Evolutionary conservation across 2,888 invertebrate species (phyloP), one percentile per base, ranked within the genome.

Genomic region (Meteorus cinctellus): DNA sequence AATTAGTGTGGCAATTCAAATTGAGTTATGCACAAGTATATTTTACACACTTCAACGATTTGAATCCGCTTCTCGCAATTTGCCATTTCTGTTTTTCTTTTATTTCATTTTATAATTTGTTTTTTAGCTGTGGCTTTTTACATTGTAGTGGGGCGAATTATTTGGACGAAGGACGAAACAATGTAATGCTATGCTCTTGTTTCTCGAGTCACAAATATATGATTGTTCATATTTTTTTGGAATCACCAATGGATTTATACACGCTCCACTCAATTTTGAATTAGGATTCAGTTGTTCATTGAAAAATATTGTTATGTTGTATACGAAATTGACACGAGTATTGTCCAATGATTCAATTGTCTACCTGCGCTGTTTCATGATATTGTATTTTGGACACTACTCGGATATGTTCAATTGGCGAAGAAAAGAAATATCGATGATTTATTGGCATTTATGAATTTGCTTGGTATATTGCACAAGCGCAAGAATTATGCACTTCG

Each of bases 1-100:
- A 78, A 79, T 82, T 78, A 68, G 81, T 82, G 78, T 81, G 79
- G 72, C 72, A 73, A 66, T 19, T 19, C 73, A 77, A 80, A 79
- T 79, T 78, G 77, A 81, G 79, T 78, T 76, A 80, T 81, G 79
- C 82, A 82, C 83, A 81, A 82, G 84, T 84, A 84, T 84, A 83
- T 81, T 81, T 81, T 82, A 83, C 24, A 41, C 55, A 59, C 55
- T 85, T 86, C 81, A 84, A 80, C 82, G 80, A 85, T 79, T 36
- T 41, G 24, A 27, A 27, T 36, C 31, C 10, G 19, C 24, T 66
- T 24, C 48, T 48, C 27, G 48, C 19, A 31, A 69, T 69, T 69
- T 55, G 34, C 24, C 55, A 55, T 19, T 24, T 55, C 4, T 36
- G 5, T 5, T 55, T n/a, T 48, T 48, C 16, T n/a, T 48, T n/a